Percentiles rank a stretch among this genome's conserved stretches.
Evolutionary conservation across 1,140 invertebrate genomes (phyloP).

Genomic region (Sycophila sp.): DNA sequence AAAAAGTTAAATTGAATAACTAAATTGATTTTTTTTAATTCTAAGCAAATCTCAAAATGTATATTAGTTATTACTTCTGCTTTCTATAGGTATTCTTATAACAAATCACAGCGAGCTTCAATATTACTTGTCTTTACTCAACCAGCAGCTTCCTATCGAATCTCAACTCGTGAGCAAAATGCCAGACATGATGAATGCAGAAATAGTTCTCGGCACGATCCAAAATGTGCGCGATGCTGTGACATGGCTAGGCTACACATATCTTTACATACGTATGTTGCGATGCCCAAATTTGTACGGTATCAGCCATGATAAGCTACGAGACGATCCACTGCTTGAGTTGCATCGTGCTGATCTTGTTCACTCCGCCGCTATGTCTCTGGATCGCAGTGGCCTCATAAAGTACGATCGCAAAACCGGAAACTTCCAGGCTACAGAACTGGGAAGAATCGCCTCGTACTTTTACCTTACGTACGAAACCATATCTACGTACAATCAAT

Average conservation of each 20-base stretch:
- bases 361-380: constrained; percentile 92
- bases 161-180: constrained; percentile 87
- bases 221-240: constrained; percentile 96
- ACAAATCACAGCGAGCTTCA: constrained; percentile 99
- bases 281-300: constrained; percentile 89
- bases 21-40: background rate
- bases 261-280: constrained; percentile 93
- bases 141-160: constrained; percentile 94
- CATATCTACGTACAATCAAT: constrained; percentile 96
- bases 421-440: constrained; percentile 91
- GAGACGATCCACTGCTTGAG: constrained; percentile 87
- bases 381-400: constrained; percentile 92
- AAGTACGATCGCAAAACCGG: constrained; percentile 98
- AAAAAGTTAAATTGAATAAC: background rate
- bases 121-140: constrained; percentile 97
- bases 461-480: constrained; percentile 98
- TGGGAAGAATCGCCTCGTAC: constrained; percentile 97
- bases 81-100: constrained; percentile 85
- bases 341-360: constrained; percentile 92
- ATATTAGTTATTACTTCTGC: background rate
- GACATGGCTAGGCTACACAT: constrained; percentile 96
- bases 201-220: constrained; percentile 96
- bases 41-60: background rate
- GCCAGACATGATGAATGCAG: constrained; percentile 97
- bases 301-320: constrained; percentile 81